A percentile compares a stretch with the other conserved stretches of the same genome.
These are phyloP conservation scores for Neocrepidodera transversa DNA, from an alignment of 2,888 invertebrate genomes.

Conservation along the genomic window DNA sequence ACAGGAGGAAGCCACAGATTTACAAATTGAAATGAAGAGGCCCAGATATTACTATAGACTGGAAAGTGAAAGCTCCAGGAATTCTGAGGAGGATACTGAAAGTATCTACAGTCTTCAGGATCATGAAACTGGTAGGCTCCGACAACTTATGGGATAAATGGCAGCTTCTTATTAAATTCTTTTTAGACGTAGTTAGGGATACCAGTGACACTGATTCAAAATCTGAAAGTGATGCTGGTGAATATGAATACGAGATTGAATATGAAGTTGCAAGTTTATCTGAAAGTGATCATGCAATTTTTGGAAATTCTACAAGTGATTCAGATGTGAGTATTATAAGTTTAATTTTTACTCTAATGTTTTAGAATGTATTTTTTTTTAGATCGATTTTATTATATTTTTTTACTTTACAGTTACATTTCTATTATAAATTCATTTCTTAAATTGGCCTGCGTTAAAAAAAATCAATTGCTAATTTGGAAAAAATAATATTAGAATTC, in stretches of 20 bases:
- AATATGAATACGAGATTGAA: conserved; percentile 50
- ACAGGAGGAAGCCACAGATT: conserved; percentile 36
- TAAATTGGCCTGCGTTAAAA: no score
- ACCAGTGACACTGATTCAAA: conserved; percentile 56
- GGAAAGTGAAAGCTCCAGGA: conserved; percentile 60
- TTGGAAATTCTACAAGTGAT: conserved; percentile 60
- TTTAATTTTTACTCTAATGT: no score
- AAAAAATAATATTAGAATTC: no score
- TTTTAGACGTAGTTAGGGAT: conserved; percentile 58
- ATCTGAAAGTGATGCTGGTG: conserved; percentile 37
- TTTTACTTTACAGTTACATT: no score
- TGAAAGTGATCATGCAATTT: conserved; percentile 58
- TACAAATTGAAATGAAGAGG: conserved; percentile 41
- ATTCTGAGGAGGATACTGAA: conserved; percentile 61
- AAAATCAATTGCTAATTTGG: no score
- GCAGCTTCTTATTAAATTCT: conserved; percentile 46
- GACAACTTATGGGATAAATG: conserved; percentile 28
- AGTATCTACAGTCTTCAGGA: conserved; percentile 70
- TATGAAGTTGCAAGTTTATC: conserved; percentile 63
- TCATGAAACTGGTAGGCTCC: conserved; percentile 69
- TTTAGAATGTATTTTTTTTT: no score
- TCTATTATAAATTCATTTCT: no score
- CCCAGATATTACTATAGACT: conserved; percentile 51
- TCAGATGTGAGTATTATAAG: conserved; percentile 61
- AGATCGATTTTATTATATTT: no score